Evolutionary conservation across 2,888 invertebrate species (phyloP).

Genomic region (Meganola albula): DNA sequence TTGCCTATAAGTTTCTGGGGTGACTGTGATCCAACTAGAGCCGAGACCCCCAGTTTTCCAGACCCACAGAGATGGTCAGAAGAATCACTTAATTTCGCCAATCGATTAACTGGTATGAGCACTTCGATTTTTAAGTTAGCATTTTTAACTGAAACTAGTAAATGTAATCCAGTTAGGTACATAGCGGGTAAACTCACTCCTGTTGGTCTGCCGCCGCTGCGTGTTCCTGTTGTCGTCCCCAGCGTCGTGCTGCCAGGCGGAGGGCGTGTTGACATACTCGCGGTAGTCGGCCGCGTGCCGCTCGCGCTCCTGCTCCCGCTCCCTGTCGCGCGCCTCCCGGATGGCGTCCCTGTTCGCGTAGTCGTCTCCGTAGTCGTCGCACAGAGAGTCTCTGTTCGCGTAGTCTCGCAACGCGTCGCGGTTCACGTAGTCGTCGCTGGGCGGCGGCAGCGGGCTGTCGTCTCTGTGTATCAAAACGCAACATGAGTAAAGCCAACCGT

Average conservation of each 20-base stretch:
- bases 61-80: no score
- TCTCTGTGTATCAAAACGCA: conserved; percentile 75
- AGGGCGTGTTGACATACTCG: conserved; percentile 72
- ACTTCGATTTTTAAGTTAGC: no score
- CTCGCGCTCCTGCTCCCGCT: conserved; percentile 56
- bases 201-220: conserved; percentile 56
- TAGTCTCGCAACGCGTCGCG: conserved; percentile 64
- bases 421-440: conserved; percentile 71
- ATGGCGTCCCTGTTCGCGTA: conserved; percentile 73
- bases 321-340: conserved; percentile 61
- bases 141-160: no score
- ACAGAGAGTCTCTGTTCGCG: conserved; percentile 66
- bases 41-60: no score
- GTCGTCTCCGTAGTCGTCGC: conserved; percentile 71
- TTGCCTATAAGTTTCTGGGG: no score
- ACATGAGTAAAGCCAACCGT: conserved; percentile 68
- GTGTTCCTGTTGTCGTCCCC: conserved; percentile 64
- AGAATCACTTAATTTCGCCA: no score
- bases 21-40: no score
- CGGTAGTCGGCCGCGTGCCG: conserved; percentile 60
- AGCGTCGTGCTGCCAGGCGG: conserved; percentile 54
- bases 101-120: no score
- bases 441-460: conserved; percentile 62
- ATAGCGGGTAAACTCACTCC: conserved; percentile 37
- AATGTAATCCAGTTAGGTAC: no score